A percentile compares a stretch with the other conserved stretches of the same genome.
These are phyloP conservation scores for Tympanuchus pallidicinctus DNA, from an alignment of 2,113 vertebrate species.

Conservation along the genomic window DNA sequence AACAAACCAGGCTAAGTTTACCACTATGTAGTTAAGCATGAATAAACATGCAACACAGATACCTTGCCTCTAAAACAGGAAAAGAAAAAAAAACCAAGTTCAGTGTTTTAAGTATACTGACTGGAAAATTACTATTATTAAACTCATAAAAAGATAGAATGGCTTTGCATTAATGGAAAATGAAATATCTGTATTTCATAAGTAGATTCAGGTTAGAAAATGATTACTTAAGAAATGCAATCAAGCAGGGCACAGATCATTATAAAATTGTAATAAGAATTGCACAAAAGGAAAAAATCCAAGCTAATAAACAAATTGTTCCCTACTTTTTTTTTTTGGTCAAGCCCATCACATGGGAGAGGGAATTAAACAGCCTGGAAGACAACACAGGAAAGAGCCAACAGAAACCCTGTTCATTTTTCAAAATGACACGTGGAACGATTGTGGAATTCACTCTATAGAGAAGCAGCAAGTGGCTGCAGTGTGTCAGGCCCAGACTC, in stretches of 20 bases:
- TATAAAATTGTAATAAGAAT: neutral
- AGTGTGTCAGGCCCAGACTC: neutral
- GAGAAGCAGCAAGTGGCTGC: neutral
- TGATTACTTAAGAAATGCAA: neutral
- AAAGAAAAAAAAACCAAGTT: neutral
- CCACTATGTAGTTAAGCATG: neutral
- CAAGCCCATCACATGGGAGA: neutral
- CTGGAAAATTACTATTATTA: neutral
- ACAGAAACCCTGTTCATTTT: neutral
- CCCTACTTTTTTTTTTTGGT: neutral
- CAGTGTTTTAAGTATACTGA: no score
- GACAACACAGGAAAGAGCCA: neutral
- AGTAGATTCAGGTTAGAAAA: neutral
- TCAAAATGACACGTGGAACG: rapidly evolving
- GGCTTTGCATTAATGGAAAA: neutral
- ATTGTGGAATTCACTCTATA: neutral
- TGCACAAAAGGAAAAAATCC: neutral
- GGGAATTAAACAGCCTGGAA: neutral
- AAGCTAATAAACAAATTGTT: neutral
- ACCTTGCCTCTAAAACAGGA: neutral
- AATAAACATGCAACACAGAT: neutral
- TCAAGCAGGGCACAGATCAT: neutral
- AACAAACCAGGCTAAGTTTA: neutral
- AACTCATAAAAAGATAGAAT: neutral
- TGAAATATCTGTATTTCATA: neutral